Evolutionary conservation across 35 echinoderm and acorn worm genomes (phyloP).

Genomic region (Nesometra sesokonis): DNA sequence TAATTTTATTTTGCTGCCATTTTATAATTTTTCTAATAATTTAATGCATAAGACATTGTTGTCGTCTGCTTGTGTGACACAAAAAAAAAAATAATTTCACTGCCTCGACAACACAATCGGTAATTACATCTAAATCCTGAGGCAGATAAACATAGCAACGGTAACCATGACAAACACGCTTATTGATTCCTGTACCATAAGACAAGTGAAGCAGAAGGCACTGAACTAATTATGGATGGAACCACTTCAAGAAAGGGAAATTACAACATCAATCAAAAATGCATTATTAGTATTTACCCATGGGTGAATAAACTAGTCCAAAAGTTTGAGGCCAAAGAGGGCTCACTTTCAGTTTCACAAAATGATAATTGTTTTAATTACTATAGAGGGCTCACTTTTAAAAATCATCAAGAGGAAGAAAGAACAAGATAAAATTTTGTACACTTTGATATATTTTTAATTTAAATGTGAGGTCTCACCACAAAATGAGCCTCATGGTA

Average conservation of each 20-base stretch:
- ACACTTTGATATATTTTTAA: no score
- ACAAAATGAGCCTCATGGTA: no score
- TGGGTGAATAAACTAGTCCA: background rate
- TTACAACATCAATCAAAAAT: background rate
- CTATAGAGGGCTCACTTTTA: no score
- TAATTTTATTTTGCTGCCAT: no score
- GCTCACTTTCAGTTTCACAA: background rate
- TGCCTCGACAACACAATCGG: background rate
- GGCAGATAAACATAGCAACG: background rate
- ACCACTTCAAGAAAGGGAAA: background rate
- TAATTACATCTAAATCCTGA: background rate
- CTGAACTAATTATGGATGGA: background rate
- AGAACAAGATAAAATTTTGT: no score
- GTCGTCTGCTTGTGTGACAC: no score
- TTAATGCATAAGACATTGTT: no score
- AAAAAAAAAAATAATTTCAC: background rate
- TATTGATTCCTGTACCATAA: background rate
- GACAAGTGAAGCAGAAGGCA: background rate
- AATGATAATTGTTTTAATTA: no score
- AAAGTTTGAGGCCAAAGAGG: background rate
- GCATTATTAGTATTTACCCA: background rate
- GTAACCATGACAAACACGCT: background rate
- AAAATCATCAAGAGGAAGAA: no score
- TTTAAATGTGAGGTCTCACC: no score
- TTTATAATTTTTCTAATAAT: no score